A percentile compares a stretch with the other conserved stretches of the same genome.
These are phyloP conservation scores for Hylomyscus alleni DNA, from an alignment of 2,797 vertebrate genomes.

Conservation along the genomic window DNA sequence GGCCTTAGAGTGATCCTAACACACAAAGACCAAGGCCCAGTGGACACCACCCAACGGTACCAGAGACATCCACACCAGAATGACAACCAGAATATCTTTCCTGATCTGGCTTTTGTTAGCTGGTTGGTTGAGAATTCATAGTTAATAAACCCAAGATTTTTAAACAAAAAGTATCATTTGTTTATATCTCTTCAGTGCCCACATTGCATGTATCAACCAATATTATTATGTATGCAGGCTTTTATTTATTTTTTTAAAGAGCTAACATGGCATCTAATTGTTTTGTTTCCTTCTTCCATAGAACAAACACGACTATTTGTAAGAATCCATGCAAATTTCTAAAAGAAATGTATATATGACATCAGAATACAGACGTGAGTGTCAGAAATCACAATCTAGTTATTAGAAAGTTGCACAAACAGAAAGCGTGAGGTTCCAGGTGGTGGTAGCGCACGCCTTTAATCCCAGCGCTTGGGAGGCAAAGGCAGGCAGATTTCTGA, in stretches of 20 bases:
- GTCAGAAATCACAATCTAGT: background rate
- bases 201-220: background rate
- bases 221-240: background rate
- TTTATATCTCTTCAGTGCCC: background rate
- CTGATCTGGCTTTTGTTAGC: background rate
- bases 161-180: background rate
- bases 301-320: background rate
- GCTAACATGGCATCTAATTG: background rate
- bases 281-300: background rate
- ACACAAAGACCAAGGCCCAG: background rate
- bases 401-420: background rate
- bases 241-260: slow-evolving; percentile 25
- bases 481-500: too few relatives aligned
- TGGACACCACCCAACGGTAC: background rate
- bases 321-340: background rate
- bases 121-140: background rate
- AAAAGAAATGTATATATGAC: background rate
- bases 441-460: too few relatives aligned
- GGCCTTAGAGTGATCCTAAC: background rate
- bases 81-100: background rate
- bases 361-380: background rate
- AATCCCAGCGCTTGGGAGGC: too few relatives aligned
- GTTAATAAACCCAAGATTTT: background rate
- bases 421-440: too few relatives aligned
- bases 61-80: background rate